A percentile compares a stretch with the other conserved stretches of the same genome.
Evolutionary conservation across 2,888 invertebrate genomes (phyloP).

Genomic region (Nemotelus nigrinus): DNA sequence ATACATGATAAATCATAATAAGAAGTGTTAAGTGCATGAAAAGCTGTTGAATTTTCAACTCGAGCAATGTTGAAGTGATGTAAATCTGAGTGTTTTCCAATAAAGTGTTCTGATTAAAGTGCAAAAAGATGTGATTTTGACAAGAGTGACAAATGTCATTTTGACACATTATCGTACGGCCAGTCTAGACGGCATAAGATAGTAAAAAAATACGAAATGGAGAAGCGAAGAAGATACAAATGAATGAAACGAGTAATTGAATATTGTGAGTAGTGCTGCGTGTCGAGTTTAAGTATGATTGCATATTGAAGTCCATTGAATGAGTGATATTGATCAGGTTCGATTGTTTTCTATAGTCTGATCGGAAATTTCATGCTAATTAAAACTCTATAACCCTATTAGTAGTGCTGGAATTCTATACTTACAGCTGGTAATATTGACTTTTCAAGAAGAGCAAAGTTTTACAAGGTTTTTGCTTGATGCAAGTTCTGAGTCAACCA

Average conservation of each 20-base stretch:
- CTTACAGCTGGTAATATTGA: too few relatives aligned
- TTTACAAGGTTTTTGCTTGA: too few relatives aligned
- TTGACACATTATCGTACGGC: conserved; percentile 31
- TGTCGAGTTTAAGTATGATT: neutral
- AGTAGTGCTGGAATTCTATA: too few relatives aligned
- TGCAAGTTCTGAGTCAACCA: too few relatives aligned
- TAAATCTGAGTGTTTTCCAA: neutral
- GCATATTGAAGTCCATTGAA: too few relatives aligned
- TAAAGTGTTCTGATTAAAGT: neutral
- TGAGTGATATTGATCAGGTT: too few relatives aligned
- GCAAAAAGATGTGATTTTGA: conserved; percentile 24
- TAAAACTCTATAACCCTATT: too few relatives aligned
- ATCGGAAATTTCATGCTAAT: too few relatives aligned
- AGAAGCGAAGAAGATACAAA: conserved; percentile 7
- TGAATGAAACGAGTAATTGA: neutral
- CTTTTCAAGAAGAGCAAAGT: too few relatives aligned
- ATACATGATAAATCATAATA: conserved; percentile 7
- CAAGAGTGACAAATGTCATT: conserved; percentile 29
- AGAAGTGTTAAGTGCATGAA: neutral
- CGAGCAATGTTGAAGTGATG: neutral
- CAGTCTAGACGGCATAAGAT: conserved; percentile 3
- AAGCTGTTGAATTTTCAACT: neutral
- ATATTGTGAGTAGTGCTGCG: conserved; percentile 13
- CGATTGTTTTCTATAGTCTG: too few relatives aligned
- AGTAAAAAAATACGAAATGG: conserved; percentile 15